phyloP scores from a whole-genome alignment of 2,113 vertebrate species.

The Bos javanicus region DNA sequence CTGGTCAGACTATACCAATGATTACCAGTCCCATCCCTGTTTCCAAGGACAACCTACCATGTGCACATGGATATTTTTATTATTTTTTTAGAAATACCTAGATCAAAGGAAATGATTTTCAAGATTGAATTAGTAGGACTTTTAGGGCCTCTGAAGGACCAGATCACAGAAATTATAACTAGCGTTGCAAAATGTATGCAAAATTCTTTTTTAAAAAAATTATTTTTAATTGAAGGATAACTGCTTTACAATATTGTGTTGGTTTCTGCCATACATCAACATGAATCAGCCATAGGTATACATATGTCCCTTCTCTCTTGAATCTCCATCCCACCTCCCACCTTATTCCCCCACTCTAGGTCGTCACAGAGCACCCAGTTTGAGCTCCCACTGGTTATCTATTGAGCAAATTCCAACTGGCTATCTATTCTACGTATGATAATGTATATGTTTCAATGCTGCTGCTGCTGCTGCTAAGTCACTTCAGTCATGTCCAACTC shows the following conservation, averaged over 20 bases:
- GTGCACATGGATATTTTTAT: background rate
- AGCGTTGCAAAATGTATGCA: background rate
- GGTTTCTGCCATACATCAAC: background rate
- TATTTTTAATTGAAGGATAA: background rate
- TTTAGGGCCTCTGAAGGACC: background rate
- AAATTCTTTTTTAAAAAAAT: background rate
- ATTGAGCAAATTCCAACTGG: background rate
- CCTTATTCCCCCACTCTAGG: background rate
- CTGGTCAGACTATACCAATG: background rate
- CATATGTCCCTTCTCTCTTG: background rate
- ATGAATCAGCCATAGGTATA: background rate
- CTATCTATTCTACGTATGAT: background rate
- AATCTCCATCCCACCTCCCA: background rate
- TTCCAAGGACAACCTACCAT: background rate
- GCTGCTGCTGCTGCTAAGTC: too few species aligned
- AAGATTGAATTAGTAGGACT: background rate
- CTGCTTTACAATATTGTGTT: background rate
- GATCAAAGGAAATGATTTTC: background rate
- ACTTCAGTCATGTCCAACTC: too few species aligned
- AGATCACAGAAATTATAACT: conserved; percentile 1
- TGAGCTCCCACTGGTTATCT: background rate
- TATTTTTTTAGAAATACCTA: background rate
- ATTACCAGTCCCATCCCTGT: background rate
- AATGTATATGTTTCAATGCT: background rate
- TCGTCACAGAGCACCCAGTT: background rate